Evolutionary conservation across 23 tunicate species (phyloP).

Genomic region (Styela clava): DNA sequence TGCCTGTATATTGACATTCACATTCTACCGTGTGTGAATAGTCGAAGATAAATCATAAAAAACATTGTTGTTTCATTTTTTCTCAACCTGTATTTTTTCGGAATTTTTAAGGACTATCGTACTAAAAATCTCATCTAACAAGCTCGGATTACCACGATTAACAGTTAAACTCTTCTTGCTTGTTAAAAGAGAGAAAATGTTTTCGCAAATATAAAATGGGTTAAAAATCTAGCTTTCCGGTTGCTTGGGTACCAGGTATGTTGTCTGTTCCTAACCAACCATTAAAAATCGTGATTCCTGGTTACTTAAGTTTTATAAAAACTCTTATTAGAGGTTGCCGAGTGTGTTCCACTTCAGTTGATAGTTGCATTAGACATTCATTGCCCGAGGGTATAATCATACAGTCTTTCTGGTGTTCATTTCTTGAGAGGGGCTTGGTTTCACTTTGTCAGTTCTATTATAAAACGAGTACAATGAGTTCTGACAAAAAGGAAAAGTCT

Average conservation of each 20-base stretch:
- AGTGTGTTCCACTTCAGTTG: neutral
- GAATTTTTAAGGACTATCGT: neutral
- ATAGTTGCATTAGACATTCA: neutral
- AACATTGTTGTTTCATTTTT: neutral
- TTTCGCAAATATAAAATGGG: neutral
- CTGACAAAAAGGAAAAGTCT: slow-evolving; percentile 34
- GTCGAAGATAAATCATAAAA: no score
- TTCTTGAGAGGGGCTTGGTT: slow-evolving; percentile 1
- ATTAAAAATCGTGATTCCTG: neutral
- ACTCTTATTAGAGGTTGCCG: neutral
- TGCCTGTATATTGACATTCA: no score
- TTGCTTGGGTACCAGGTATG: neutral
- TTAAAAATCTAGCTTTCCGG: neutral
- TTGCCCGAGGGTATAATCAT: neutral
- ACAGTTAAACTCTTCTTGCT: no score
- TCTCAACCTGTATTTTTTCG: neutral
- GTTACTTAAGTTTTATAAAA: neutral
- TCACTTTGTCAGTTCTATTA: no score
- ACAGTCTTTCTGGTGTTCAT: neutral
- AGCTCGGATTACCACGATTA: no score
- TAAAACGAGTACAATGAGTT: slow-evolving; percentile 9
- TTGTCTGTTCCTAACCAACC: neutral
- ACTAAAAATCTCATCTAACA: neutral
- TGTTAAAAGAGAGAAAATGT: no score
- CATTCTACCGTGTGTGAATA: no score